Evolutionary conservation across 1,140 invertebrate species (phyloP).

Genomic region (Goniozus legneri): DNA sequence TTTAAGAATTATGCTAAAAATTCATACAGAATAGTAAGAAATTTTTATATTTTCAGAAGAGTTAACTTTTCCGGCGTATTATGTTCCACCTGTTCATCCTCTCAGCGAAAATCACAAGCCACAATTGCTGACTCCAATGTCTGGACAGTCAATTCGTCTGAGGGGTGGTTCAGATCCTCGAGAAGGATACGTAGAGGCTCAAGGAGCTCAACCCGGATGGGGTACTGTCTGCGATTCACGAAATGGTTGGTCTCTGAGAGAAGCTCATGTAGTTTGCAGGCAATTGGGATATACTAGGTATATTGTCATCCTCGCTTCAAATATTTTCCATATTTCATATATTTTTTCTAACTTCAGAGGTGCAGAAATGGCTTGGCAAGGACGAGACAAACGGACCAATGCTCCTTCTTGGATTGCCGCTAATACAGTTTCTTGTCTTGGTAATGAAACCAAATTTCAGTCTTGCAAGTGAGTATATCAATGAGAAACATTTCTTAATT

Average conservation of each 20-base stretch:
- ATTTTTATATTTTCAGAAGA: slow-evolving; percentile 34
- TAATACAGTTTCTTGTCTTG: slow-evolving; percentile 50
- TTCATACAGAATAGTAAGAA: neutral
- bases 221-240: slow-evolving; percentile 55
- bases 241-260: slow-evolving; percentile 53
- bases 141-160: slow-evolving; percentile 52
- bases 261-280: slow-evolving; percentile 57
- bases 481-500: too few species aligned
- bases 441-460: slow-evolving; percentile 53
- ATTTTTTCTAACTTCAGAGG: slow-evolving; percentile 44
- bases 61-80: slow-evolving; percentile 41
- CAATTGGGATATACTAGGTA: slow-evolving; percentile 58
- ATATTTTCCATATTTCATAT: neutral
- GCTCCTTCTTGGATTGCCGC: slow-evolving; percentile 44
- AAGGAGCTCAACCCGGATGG: slow-evolving; percentile 51
- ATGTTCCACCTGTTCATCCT: slow-evolving; percentile 33
- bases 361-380: slow-evolving; percentile 56
- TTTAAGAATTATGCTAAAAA: neutral
- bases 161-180: slow-evolving; percentile 52
- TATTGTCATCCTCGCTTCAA: neutral
- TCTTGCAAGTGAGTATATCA: slow-evolving; percentile 45
- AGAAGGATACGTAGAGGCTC: slow-evolving; percentile 58
- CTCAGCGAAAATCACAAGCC: slow-evolving; percentile 21
- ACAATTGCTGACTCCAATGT: slow-evolving; percentile 30
- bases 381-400: slow-evolving; percentile 32